These are phyloP conservation scores for Halisarca cf. caerulea DNA, from an alignment of 37 sponge, comb jelly and placozoan species.

Conservation along the genomic window DNA sequence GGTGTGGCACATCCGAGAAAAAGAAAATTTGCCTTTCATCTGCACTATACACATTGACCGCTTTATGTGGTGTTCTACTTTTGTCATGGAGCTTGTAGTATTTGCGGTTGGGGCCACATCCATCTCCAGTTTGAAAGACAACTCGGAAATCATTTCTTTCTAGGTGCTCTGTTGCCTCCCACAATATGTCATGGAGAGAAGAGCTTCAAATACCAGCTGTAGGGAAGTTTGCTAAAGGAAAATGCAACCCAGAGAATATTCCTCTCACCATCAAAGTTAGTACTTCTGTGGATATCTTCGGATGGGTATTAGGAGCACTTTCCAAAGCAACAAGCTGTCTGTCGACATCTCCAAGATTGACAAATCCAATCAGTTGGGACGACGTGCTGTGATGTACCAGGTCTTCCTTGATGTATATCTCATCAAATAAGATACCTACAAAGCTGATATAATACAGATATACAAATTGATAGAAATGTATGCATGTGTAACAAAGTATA, in stretches of 20 bases:
- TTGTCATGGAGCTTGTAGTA: constrained; percentile 7
- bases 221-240: constrained; percentile 53
- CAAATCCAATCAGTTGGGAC: neutral
- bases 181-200: constrained; percentile 31
- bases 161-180: constrained; percentile 52
- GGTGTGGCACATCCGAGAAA: constrained; percentile 39
- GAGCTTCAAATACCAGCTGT: constrained; percentile 8
- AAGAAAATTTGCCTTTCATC: constrained; percentile 11
- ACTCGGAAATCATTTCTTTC: constrained; percentile 48
- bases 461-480: neutral
- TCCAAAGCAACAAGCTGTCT: neutral
- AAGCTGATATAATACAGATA: neutral
- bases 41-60: constrained; percentile 7
- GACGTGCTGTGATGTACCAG: neutral
- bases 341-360: neutral
- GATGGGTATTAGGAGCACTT: neutral
- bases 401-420: constrained; percentile 1
- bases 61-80: too few relatives aligned
- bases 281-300: constrained; percentile 33
- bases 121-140: constrained; percentile 33
- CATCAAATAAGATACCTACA: neutral
- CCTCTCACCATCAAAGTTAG: constrained; percentile 52
- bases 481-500: neutral
- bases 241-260: constrained; percentile 21
- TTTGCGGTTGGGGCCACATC: constrained; percentile 27